These are phyloP conservation scores for Anguilla rostrata DNA, from an alignment of 2,113 vertebrate species.

Conservation along the genomic window DNA sequence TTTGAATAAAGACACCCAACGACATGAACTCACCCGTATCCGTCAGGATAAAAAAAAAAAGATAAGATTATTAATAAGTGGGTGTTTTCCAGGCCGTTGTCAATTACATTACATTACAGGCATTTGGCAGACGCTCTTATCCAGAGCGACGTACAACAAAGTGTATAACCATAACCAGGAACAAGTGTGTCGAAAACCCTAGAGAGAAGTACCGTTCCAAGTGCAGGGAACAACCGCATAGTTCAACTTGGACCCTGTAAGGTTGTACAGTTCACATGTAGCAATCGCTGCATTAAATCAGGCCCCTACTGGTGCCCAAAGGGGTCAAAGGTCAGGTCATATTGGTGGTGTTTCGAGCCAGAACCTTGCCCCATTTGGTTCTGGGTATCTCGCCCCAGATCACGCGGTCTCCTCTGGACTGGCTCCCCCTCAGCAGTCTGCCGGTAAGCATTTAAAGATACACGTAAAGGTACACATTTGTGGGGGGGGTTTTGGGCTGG, in stretches of 20 bases:
- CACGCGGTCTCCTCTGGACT: neutral
- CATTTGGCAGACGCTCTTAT: too few relatives aligned
- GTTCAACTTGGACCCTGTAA: too few relatives aligned
- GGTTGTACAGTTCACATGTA: too few relatives aligned
- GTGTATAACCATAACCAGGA: too few relatives aligned
- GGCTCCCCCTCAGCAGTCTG: neutral
- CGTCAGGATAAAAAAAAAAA: too few relatives aligned
- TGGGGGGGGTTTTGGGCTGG: neutral
- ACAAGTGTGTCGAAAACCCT: too few relatives aligned
- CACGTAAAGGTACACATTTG: neutral
- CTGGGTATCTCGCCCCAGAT: neutral
- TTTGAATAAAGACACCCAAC: too few relatives aligned
- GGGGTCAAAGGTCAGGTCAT: neutral
- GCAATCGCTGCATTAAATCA: neutral
- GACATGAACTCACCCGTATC: too few relatives aligned
- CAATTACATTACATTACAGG: neutral
- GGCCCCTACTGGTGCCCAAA: neutral
- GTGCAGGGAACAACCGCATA: too few relatives aligned
- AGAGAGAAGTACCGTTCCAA: too few relatives aligned
- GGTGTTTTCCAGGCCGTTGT: neutral
- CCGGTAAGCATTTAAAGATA: constrained; percentile 22
- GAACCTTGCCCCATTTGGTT: constrained; percentile 4
- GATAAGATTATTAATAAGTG: too few relatives aligned
- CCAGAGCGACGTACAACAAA: too few relatives aligned
- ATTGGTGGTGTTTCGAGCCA: neutral